These are phyloP conservation scores for Glyptemys insculpta DNA, from an alignment of 2,797 vertebrate genomes.

Conservation along the genomic window DNA sequence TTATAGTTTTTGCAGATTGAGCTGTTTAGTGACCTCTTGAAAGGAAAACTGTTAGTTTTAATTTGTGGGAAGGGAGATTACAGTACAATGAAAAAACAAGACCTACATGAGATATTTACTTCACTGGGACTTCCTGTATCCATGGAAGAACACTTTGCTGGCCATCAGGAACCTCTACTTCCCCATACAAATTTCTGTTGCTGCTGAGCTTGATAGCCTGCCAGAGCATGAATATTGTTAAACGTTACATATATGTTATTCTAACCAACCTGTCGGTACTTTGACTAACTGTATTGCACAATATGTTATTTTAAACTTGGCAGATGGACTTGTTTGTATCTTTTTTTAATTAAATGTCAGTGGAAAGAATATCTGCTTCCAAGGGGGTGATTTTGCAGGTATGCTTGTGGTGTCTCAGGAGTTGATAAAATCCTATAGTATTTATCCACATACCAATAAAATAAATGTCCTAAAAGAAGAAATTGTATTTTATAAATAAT, in stretches of 20 bases:
- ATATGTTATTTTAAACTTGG: not conserved
- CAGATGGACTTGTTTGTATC: not conserved
- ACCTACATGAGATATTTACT: not conserved
- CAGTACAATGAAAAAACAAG: not conserved
- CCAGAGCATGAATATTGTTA: not conserved
- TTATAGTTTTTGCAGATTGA: not conserved
- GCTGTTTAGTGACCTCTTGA: not conserved
- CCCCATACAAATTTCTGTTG: not conserved
- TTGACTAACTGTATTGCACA: not conserved
- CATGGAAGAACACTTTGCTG: too few relatives aligned
- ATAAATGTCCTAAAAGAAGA: not conserved
- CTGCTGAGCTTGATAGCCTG: not conserved
- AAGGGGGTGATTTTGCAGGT: not conserved
- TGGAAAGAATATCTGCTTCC: not conserved
- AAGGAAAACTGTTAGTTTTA: not conserved
- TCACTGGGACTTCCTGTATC: not conserved
- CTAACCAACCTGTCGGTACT: fast-evolving
- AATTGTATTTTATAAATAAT: not conserved
- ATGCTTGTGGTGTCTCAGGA: not conserved
- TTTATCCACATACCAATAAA: not conserved
- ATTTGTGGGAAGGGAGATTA: not conserved
- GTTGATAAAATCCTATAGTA: not conserved
- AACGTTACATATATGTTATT: not conserved
- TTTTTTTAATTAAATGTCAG: not conserved
- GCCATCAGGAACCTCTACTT: not conserved